Evolutionary conservation across 1,140 invertebrate species (phyloP), one percentile per base, ranked within the genome.

Genomic region (Drosophila neocordata): DNA sequence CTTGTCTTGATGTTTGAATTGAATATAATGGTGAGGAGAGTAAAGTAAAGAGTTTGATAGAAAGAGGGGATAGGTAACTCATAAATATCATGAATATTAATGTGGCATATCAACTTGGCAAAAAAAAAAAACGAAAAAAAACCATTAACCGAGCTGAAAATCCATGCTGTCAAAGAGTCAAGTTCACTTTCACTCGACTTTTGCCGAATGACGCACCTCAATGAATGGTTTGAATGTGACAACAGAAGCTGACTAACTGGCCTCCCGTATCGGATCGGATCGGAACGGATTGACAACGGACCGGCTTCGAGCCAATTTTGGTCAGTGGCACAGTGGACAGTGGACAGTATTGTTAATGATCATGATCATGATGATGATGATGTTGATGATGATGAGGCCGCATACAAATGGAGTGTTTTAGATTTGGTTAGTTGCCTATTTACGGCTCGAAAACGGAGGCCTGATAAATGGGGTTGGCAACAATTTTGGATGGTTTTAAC

Each of bases 81-180:
- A 72, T 81, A 72, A 78, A 64, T 68, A 87, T 85, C 83, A 85
- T 85, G 82, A 85, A 85, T 85, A 87, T 85, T 87, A 85, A 85
- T 85, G 83, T 44, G 59, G 57, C 70, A 65, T 69, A 76, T 62
- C 58, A 56, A 70, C 55, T 51, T 44, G 61, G 65, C 60, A 57
- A 57, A 56, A 55, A 20, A 18, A 56, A 27, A 55, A 31, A 34
- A 12, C 2, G 18, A 8, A 8, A 8, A 18, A 20, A 15, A 18
- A 15, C 53, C 53, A 34, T 56, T 27, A 34, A 56, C 9, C 18
- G 15, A 48, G 41, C 15, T 48, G n/a, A 20, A 76, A 58, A 82
- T 71, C 34, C 62, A 62, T 61, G 15, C 38, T 61, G 58, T 70
- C 77, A 37, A 78, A 76, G 79, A 87, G 83, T 88, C 83, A 88